Conservation (phyloP, 1,140 invertebrate species). For the Drosophila leontia region DNA sequence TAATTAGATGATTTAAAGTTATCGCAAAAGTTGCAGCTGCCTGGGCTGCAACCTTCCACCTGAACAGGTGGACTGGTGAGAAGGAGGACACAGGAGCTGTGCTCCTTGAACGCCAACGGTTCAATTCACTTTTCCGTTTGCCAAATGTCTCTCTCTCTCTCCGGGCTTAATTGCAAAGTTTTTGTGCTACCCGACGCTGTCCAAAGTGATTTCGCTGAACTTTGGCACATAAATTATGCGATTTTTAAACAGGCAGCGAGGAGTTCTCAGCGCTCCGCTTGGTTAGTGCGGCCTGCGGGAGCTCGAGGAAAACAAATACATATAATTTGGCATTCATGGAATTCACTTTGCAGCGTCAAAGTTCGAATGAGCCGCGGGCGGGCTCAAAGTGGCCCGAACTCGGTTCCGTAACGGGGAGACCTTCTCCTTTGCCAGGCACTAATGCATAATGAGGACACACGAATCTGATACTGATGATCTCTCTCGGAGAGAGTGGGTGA, state of each 20-base stretch:
- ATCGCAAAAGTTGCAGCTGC: constrained; percentile 77
- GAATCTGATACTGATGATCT: constrained; percentile 69
- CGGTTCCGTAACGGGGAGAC: constrained; percentile 2
- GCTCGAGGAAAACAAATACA: constrained; percentile 74
- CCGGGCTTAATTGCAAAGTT: constrained; percentile 78
- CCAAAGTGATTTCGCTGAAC: constrained; percentile 79
- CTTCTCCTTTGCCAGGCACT: constrained; percentile 20
- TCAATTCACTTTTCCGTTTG: constrained; percentile 69
- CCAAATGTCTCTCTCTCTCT: constrained; percentile 63
- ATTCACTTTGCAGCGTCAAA: constrained; percentile 73
- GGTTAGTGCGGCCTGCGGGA: constrained; percentile 26
- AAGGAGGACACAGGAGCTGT: background rate
- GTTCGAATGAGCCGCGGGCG: constrained; percentile 70
- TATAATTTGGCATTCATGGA: constrained; percentile 82
- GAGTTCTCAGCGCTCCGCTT: constrained; percentile 1
- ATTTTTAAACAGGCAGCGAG: constrained; percentile 59
- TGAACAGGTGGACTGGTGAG: constrained; percentile 14
- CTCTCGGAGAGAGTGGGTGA: background rate
- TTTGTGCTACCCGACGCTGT: constrained; percentile 52
- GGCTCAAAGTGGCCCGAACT: constrained; percentile 57
- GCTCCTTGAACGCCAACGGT: constrained; percentile 27
- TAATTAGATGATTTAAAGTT: constrained; percentile 85
- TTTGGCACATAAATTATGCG: constrained; percentile 79
- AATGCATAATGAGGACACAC: constrained; percentile 79
- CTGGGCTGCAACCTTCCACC: constrained; percentile 35